Percentiles rank a stretch among this genome's conserved stretches.
Evolutionary conservation across 2,888 invertebrate species (phyloP).

Genomic region (Patella pellucida): DNA sequence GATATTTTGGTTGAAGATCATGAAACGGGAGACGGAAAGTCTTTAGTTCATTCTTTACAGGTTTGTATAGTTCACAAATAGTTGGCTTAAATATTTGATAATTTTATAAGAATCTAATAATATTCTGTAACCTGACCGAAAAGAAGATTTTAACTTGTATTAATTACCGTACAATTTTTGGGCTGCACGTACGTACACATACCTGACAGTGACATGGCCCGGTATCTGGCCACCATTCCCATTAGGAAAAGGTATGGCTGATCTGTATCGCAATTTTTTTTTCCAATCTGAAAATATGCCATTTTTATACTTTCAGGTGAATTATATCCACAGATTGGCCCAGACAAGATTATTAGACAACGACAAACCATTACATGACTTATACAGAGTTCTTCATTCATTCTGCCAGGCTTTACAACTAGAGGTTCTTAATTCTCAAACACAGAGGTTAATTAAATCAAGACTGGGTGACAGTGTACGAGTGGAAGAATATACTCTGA

Average conservation of each 20-base stretch:
- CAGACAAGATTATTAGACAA: constrained; percentile 90
- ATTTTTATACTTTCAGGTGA: constrained; percentile 72
- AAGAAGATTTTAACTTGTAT: too few relatives aligned
- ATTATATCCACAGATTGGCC: constrained; percentile 91
- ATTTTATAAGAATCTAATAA: too few relatives aligned
- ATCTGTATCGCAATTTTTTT: too few relatives aligned
- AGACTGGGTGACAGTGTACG: constrained; percentile 79
- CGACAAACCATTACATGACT: constrained; percentile 83
- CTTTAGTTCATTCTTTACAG: constrained; percentile 94
- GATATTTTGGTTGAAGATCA: constrained; percentile 96
- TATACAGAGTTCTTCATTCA: constrained; percentile 84
- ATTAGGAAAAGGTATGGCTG: too few relatives aligned
- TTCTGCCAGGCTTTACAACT: constrained; percentile 96
- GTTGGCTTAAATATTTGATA: too few relatives aligned
- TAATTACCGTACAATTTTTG: too few relatives aligned
- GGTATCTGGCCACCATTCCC: too few relatives aligned
- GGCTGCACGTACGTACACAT: not conserved
- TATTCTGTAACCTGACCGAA: too few relatives aligned
- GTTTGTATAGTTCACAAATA: constrained; percentile 68
- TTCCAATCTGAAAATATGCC: too few relatives aligned
- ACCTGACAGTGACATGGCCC: too few relatives aligned
- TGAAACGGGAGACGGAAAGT: constrained; percentile 97
- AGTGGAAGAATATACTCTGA: constrained; percentile 88
- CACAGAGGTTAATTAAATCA: constrained; percentile 87
- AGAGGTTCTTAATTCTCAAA: constrained; percentile 82